phyloP scores from a whole-genome alignment of 2,113 vertebrate species.

The Pygoscelis adeliae region DNA sequence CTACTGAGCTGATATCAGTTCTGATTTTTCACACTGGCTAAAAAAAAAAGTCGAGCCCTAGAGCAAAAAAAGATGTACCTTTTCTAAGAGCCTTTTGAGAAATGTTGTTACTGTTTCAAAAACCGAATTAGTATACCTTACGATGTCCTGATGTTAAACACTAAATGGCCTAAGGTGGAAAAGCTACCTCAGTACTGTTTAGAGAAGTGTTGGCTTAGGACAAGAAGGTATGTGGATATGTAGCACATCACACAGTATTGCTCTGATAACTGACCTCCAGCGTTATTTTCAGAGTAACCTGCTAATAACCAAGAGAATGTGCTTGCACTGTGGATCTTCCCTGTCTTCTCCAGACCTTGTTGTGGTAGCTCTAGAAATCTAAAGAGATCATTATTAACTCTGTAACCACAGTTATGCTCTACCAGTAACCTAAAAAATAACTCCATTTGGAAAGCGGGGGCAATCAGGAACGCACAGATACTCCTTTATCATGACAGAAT shows the following conservation, averaged over 20 bases:
- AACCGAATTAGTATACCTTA: neutral
- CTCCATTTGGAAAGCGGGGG: neutral
- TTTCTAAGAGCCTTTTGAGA: conserved; percentile 35
- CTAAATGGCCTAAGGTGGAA: neutral
- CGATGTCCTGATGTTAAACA: neutral
- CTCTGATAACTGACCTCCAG: neutral
- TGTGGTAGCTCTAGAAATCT: neutral
- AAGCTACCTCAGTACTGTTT: neutral
- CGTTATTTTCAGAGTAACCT: neutral
- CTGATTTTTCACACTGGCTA: conserved; percentile 95
- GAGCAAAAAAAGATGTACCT: conserved; percentile 70
- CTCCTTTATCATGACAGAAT: neutral
- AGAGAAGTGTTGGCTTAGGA: neutral
- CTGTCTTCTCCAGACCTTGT: neutral
- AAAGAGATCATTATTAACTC: neutral
- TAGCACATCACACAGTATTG: neutral
- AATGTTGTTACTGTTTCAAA: neutral
- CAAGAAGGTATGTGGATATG: neutral
- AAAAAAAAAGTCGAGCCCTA: conserved; percentile 94
- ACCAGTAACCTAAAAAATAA: neutral
- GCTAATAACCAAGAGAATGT: neutral
- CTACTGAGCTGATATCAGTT: conserved; percentile 99
- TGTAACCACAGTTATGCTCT: neutral
- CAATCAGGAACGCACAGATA: neutral
- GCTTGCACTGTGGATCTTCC: neutral